A percentile compares a stretch with the other conserved stretches of the same genome.
Evolutionary conservation across 2,113 vertebrate species (phyloP).

Genomic region (Ceyx cyanopectus): DNA sequence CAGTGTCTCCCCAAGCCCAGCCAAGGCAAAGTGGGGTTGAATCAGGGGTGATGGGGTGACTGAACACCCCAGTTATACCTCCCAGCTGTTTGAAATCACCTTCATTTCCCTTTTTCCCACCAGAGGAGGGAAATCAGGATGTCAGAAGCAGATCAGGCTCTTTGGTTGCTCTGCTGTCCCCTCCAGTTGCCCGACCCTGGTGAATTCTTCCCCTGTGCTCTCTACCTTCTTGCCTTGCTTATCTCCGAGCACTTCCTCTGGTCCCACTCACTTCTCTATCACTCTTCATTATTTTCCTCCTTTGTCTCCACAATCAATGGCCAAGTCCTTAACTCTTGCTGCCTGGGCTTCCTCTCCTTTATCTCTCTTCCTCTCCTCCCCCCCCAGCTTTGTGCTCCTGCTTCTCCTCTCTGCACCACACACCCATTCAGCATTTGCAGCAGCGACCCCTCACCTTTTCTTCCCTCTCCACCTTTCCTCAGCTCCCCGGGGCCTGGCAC

Average conservation of each 20-base stretch:
- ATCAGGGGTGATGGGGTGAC: too few species aligned
- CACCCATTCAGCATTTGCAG: not conserved
- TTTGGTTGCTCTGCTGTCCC: accelerated
- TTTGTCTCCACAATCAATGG: conserved; percentile 42
- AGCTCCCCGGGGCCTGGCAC: not conserved
- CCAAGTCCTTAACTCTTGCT: conserved; percentile 48
- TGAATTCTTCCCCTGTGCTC: not conserved
- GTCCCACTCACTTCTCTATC: conserved; percentile 32
- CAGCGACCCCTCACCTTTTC: not conserved
- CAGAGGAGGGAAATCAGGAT: not conserved
- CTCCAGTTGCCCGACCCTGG: not conserved
- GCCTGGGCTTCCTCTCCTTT: conserved; percentile 53
- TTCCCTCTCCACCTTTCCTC: not conserved
- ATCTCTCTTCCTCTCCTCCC: conserved; percentile 35
- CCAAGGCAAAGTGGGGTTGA: accelerated
- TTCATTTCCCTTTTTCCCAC: not conserved
- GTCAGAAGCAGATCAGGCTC: accelerated
- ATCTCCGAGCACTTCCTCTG: conserved; percentile 45
- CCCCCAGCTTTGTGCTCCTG: not conserved
- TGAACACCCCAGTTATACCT: not conserved
- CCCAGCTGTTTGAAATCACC: not conserved
- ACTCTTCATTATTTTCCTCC: conserved; percentile 36
- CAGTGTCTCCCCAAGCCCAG: accelerated
- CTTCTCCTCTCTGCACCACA: not conserved
- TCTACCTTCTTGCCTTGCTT: conserved; percentile 19